Conservation (phyloP, 2,113 vertebrate genomes). For the Scortum barcoo region DNA sequence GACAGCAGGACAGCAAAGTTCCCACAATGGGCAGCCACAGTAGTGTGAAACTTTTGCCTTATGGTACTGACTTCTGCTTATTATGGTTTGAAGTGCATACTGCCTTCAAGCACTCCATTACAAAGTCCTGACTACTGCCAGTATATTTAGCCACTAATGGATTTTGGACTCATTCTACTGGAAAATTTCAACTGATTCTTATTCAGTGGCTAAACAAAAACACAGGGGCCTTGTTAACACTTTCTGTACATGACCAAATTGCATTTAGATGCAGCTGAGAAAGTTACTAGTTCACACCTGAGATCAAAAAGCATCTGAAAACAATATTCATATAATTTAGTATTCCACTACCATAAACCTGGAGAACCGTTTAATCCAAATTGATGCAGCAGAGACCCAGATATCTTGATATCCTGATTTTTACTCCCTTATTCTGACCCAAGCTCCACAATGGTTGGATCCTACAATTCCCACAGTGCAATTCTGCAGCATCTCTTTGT, state of each 20-base stretch:
- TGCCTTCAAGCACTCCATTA: neutral
- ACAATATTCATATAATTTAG: neutral
- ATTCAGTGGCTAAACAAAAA: neutral
- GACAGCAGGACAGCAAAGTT: slow-evolving; percentile 49
- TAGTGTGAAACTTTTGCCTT: neutral
- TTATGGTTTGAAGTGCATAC: neutral
- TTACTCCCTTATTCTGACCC: neutral
- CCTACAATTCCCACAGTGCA: neutral
- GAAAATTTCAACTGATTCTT: neutral
- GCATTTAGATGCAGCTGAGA: neutral
- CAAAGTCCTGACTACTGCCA: neutral
- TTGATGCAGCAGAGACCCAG: neutral
- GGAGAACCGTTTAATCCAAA: neutral
- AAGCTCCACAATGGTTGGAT: neutral
- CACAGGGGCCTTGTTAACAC: neutral
- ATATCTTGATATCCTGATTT: neutral
- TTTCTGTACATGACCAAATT: neutral
- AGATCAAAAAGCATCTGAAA: neutral
- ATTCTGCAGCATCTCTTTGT: neutral
- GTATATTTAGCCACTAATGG: neutral
- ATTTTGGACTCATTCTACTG: neutral
- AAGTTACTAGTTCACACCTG: neutral
- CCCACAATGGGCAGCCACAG: slow-evolving; percentile 35
- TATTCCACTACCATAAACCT: neutral
- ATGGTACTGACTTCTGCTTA: neutral